Evolutionary conservation across 2,888 invertebrate genomes (phyloP), one percentile per base, ranked within the genome.

Genomic region (Patella caerulea): DNA sequence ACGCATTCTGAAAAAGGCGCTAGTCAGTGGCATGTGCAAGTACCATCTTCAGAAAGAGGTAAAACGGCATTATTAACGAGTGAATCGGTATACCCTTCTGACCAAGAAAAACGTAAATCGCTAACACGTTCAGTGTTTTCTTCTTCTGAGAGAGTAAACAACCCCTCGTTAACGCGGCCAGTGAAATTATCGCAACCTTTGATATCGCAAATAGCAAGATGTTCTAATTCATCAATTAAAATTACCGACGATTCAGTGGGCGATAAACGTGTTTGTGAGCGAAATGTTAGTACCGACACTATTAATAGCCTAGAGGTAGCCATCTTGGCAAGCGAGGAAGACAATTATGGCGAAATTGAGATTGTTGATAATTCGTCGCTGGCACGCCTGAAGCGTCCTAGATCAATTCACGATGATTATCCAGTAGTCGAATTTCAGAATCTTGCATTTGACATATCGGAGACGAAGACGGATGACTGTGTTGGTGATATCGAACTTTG

Each of bases 341-440:
- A 65, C 19, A 19, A 19, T 65, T 65, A 65, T 19, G 65, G 65
- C 11, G 65, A 65, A 24, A 65, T 65, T 24, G 65, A 65, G 24
- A 65, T 65, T 19, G 65, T 65, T 11, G 65, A 65, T 65, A 65
- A 65, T 65, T 65, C 65, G 11, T 65, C 65, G 14, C 19, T 65
- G 19, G 19, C 65, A 15, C 19, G 65, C 3, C 24, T 65, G 5
- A 65, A 24, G 24, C 65, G 65, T 4, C 65, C 65, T 0, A 65
- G 24, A 65, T 19, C 65, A 65, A 45, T 45, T 9, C 7, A 45
- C 9, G 45, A 45, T 45, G 34, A 69, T 15, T 24, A 73, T 17
- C 72, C 73, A 0, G 74, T 76, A 15, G 74, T 76, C 3, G 80
- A 80, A 76, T 80, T 80, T 45, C 80, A 80, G 73, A 80, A 80